Evolutionary conservation across 2,113 vertebrate genomes (phyloP).

Genomic region (Eidolon helvum): DNA sequence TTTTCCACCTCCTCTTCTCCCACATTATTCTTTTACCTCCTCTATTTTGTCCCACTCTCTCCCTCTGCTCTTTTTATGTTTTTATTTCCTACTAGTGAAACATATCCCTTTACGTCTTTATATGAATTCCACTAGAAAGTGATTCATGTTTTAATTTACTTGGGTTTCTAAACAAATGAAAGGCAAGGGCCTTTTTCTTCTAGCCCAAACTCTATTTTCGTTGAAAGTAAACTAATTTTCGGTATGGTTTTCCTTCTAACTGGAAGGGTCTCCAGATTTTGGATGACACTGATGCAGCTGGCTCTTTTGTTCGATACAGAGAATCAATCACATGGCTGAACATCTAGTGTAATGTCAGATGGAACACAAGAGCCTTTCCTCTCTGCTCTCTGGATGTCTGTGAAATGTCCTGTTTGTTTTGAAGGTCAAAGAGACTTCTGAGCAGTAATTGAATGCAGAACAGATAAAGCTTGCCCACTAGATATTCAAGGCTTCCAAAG

Average conservation of each 20-base stretch:
- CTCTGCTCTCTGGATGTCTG: neutral
- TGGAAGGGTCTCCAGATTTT: slow-evolving; percentile 14
- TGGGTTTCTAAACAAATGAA: neutral
- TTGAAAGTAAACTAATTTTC: slow-evolving; percentile 31
- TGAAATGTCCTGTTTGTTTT: slow-evolving; percentile 52
- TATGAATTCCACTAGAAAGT: neutral
- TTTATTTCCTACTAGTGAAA: neutral
- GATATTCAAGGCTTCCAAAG: neutral
- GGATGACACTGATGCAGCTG: neutral
- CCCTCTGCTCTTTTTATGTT: accelerated
- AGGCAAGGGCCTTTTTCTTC: neutral
- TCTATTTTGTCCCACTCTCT: neutral
- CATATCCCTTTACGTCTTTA: neutral
- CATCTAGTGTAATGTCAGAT: neutral
- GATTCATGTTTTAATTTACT: neutral
- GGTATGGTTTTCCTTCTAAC: neutral
- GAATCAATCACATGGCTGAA: neutral
- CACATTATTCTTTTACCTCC: neutral
- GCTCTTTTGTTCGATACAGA: neutral
- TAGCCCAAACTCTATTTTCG: neutral
- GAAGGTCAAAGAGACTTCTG: slow-evolving; percentile 45
- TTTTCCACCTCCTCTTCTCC: neutral
- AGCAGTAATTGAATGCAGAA: slow-evolving; percentile 38
- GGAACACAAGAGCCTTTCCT: neutral
- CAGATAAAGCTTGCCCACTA: neutral